Conservation (phyloP, 1,140 invertebrate species). For the Platyscapa corneri region DNA sequence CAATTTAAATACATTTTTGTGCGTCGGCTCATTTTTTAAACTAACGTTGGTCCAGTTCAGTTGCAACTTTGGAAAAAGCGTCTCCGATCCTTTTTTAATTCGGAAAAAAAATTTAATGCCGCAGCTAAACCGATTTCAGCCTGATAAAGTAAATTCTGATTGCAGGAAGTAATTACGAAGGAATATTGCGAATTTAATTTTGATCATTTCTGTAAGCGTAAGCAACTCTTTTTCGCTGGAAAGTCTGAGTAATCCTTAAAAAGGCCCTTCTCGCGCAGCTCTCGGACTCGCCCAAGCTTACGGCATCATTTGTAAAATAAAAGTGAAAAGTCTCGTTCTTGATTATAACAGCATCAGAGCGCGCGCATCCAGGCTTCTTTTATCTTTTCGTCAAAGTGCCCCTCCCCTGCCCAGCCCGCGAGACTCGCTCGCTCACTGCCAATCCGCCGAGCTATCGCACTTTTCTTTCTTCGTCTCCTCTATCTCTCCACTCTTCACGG, state of each 20-base stretch:
- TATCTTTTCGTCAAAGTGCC: conserved; percentile 27
- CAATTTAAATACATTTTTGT: too few relatives aligned
- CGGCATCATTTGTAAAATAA: background rate
- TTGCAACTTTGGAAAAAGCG: too few relatives aligned
- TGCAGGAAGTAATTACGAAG: too few relatives aligned
- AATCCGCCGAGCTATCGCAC: conserved; percentile 49
- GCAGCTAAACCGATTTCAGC: too few relatives aligned
- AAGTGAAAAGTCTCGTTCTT: conserved; percentile 28
- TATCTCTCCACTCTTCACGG: conserved; percentile 44
- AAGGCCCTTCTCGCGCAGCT: background rate
- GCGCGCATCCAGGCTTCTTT: conserved; percentile 26
- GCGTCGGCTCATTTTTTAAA: too few relatives aligned
- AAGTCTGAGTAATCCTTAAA: background rate
- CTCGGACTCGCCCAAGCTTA: background rate
- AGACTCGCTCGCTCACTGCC: background rate
- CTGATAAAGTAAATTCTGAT: too few relatives aligned
- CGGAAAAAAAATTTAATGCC: too few relatives aligned
- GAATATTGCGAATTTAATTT: too few relatives aligned
- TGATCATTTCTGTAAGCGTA: too few relatives aligned
- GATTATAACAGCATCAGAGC: conserved; percentile 53
- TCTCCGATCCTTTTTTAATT: too few relatives aligned
- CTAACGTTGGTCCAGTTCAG: too few relatives aligned
- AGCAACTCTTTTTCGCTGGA: too few relatives aligned
- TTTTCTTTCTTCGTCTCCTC: conserved; percentile 44
- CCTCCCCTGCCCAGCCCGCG: background rate